Evolutionary conservation across 1,140 invertebrate genomes (phyloP), one percentile per base, ranked within the genome.

Genomic region (Pogonomyrmex californicus): DNA sequence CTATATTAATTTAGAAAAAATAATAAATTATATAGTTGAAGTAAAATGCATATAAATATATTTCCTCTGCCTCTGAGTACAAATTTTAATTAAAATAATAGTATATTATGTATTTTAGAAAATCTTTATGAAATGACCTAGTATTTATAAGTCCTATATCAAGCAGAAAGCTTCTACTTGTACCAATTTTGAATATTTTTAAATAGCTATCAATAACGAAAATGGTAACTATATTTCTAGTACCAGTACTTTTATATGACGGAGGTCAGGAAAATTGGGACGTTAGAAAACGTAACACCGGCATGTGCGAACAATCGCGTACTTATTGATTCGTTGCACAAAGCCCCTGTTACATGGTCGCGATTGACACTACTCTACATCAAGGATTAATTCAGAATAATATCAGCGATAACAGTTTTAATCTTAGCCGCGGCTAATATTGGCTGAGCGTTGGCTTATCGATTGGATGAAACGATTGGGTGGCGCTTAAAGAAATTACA

Each of bases 391-490:
- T 91, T 91, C 30, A 85, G 62, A 88, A 70, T 87, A 87, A 91
- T 83, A 89, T 85, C 73, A 23, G 49, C 30, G 89, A 91, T 91
- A 91, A 91, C 85, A 66, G 17, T 44, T 82, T 90, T 90, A 90
- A 91, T 90, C 89, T 90, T 86, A 91, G 79, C 83, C 79, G 76
- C 82, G 87, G 68, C 41, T 79, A 87, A 91, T 88, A 91, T 91
- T 90, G 76, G 56, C 30, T 62, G 58, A 78, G 78, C 60, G 38
- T 81, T 33, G 17, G 62, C 77, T 87, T 91, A 88, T 86, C 85
- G 47, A 60, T 56, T 44, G 56, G 44, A n/a, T 36, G 83, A 79
- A 85, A 87, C 33, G 65, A n/a, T 83, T 73, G 58, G 78, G 36
- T 88, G 70, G 71, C 89, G 54, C 87, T 85, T 78, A n/a, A 30